These are phyloP conservation scores for Mactra quadrangularis DNA, from an alignment of 1,140 invertebrate species.

Conservation along the genomic window DNA sequence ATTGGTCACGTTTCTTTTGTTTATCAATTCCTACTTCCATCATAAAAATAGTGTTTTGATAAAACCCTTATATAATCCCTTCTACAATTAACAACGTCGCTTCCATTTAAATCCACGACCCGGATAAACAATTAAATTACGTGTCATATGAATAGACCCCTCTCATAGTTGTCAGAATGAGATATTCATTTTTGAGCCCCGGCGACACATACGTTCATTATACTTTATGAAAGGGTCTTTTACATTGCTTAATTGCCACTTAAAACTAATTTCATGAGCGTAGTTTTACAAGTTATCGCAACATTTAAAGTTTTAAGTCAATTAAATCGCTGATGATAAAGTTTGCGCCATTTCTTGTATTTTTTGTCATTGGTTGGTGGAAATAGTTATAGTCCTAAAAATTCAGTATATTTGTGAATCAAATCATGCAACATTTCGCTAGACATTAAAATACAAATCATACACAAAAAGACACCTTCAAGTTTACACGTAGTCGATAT, in stretches of 20 bases:
- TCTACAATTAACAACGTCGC: neutral
- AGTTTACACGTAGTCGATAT: no score
- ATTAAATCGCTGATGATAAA: no score
- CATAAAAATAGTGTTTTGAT: conserved; percentile 34
- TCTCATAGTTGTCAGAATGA: conserved; percentile 41
- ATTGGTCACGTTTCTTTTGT: neutral
- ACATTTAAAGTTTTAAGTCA: conserved; percentile 11
- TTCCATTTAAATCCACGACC: conserved; percentile 24
- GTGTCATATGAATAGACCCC: conserved; percentile 23
- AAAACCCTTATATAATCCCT: conserved; percentile 43
- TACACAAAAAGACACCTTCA: no score
- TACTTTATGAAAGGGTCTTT: conserved; percentile 1
- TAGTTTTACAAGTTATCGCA: conserved; percentile 21
- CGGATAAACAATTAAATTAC: conserved; percentile 31
- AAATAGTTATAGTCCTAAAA: no score
- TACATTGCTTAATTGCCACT: conserved; percentile 42
- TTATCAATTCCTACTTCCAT: conserved; percentile 7
- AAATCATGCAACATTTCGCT: no score
- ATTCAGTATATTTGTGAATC: no score
- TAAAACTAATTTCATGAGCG: conserved; percentile 50
- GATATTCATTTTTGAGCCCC: conserved; percentile 7
- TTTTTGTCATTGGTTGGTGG: no score
- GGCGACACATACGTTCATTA: conserved; percentile 22
- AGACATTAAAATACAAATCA: no score
- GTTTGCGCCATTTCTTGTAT: no score